Percentiles rank a stretch among this genome's conserved stretches.
These are phyloP conservation scores for Aurelia sp. DNA, from an alignment of 30 jellyfish, hydroid and myxozoan genomes.

Conservation along the genomic window DNA sequence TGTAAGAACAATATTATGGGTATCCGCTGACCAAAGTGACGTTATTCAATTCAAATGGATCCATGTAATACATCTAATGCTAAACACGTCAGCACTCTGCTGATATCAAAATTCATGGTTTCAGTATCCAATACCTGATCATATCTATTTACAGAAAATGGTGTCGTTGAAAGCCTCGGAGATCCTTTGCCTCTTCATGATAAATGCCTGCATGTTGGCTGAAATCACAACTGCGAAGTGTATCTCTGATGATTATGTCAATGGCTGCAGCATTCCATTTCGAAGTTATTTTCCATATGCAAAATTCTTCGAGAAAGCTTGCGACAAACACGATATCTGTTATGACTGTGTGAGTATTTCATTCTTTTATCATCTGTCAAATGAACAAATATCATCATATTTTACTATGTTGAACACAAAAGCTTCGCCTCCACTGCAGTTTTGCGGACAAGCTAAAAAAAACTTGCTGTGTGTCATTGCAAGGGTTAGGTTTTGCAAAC, in stretches of 20 bases:
- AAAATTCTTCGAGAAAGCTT: constrained; percentile 24
- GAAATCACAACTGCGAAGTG: background rate
- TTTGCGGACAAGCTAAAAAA: too few relatives aligned
- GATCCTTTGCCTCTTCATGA: background rate
- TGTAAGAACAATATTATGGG: too few relatives aligned
- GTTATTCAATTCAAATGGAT: too few relatives aligned
- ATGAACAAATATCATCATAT: background rate
- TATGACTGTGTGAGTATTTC: constrained; percentile 49
- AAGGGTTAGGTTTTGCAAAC: too few relatives aligned
- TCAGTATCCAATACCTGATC: too few relatives aligned
- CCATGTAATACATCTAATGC: too few relatives aligned
- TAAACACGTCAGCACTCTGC: too few relatives aligned
- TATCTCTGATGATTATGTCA: constrained; percentile 25
- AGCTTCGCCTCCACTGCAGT: background rate
- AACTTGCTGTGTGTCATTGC: too few relatives aligned
- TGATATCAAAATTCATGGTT: too few relatives aligned
- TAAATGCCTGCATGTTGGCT: background rate
- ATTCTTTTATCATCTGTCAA: background rate
- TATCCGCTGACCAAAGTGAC: too few relatives aligned
- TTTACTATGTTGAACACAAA: background rate
- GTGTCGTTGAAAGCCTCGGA: background rate
- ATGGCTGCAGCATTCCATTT: constrained; percentile 66
- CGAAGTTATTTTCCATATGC: constrained; percentile 33
- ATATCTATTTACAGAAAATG: background rate
- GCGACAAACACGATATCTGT: constrained; percentile 61